Base-by-base conservation (phyloP, 2,113 vertebrate genomes). In the Strigops habroptila region DNA sequence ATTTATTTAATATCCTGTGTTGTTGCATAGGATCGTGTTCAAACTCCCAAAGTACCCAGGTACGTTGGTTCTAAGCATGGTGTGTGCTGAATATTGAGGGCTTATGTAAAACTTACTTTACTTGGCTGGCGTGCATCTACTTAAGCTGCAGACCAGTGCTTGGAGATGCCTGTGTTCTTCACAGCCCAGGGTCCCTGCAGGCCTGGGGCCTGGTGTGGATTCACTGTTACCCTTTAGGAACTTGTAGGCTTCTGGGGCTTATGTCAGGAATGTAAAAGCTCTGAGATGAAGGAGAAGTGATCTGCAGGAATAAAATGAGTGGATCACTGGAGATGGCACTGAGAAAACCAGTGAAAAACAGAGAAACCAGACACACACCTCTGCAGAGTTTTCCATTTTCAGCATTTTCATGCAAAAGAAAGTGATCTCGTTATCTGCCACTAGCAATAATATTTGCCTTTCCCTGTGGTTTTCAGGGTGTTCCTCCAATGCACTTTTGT, bases 401-500 rank as follows among this genome's bases (percentile, higher is more conserved):
- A 86, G 51, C 0, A 0, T 76, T 91, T 69, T 85, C 64, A 64
- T 88, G 92, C 46, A 68, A 68, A 89, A 93, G 87, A 86, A 96
- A 88, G 60, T 30, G 57, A 86, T 86, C 55, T 79, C 63, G 33
- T 84, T 91, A 35, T 95, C 95, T 86, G 89, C 78, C 81, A 19
- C 51, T 17, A 21, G 59, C 67, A 84, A 62, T 76, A 88, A 39
- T 96, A 75, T 93, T 74, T 95, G 87, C 82, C 76, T 97, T 96
- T 92, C 69, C 33, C 82, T 90, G 88, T 90, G 71, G 76, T 86
- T 86, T 96, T 57, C 3, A 39, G 52, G 91, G 28, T 95, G 60
- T 88, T 97, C 27, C 63, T 70, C 39, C 68, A 65, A 14, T 86
- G 88, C 28, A 71, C 75, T 65, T 97, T 82, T 96, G 93, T 97